Conservation (phyloP, 2,797 vertebrate genomes). For the Amazona finschi region DNA sequence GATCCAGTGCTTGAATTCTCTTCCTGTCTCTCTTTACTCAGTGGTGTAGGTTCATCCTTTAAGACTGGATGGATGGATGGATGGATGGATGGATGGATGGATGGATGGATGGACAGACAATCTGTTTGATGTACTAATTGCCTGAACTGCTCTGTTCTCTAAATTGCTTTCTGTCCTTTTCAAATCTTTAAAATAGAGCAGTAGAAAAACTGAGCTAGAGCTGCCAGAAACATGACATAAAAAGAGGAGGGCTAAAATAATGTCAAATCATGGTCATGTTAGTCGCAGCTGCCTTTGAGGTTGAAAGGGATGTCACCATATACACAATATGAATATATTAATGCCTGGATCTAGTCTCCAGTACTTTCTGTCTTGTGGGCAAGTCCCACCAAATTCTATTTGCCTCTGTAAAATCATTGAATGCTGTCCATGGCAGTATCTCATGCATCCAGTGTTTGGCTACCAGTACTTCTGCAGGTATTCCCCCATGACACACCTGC, state of each 20-base stretch:
- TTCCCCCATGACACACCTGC: neutral
- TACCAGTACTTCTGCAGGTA: neutral
- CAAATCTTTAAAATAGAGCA: neutral
- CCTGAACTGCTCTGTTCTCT: neutral
- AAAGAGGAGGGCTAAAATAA: neutral
- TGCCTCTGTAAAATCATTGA: neutral
- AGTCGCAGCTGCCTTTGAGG: neutral
- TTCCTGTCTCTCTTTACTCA: neutral
- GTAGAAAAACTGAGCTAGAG: neutral
- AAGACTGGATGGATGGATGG: neutral
- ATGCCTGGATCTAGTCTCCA: neutral
- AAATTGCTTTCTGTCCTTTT: neutral
- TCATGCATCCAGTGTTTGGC: neutral
- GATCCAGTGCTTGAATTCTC: neutral
- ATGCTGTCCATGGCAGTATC: neutral
- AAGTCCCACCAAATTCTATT: neutral
- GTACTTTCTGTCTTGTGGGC: neutral
- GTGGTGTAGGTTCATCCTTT: neutral
- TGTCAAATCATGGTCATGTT: neutral
- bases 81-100: rapidly evolving
- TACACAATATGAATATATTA: neutral
- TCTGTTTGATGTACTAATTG: neutral
- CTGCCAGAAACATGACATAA: neutral
- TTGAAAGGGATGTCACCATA: neutral
- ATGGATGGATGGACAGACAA: neutral